These are phyloP conservation scores for Enteromius afrohamiltoni DNA, from an alignment of 2,797 vertebrate species.

Conservation along the genomic window DNA sequence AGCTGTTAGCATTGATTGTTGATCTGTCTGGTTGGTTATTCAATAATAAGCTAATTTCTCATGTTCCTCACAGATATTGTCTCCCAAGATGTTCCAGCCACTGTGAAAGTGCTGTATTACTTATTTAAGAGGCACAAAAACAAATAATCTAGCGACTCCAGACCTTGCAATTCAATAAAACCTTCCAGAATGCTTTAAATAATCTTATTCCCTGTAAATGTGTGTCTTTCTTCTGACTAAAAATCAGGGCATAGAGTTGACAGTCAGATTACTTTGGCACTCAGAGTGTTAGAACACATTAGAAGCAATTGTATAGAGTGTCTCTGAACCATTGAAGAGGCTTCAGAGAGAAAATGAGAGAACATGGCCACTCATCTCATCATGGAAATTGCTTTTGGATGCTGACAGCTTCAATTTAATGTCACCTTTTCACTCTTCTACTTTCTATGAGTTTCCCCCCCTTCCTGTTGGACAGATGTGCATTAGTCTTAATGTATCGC, in stretches of 20 bases:
- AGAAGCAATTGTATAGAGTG: conserved; percentile 25
- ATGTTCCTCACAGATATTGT: conserved; percentile 83
- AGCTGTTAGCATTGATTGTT: no score
- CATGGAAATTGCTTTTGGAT: conserved; percentile 33
- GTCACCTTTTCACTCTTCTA: conserved; percentile 27
- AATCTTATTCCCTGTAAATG: conserved; percentile 21
- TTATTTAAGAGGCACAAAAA: conserved; percentile 85
- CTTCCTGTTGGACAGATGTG: neutral
- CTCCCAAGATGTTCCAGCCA: conserved; percentile 80
- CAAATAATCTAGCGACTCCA: conserved; percentile 35
- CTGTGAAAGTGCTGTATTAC: conserved; percentile 84
- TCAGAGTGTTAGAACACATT: conserved; percentile 22
- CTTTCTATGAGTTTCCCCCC: neutral
- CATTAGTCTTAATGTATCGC: neutral
- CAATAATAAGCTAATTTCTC: conserved; percentile 27
- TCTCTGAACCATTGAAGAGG: conserved; percentile 24
- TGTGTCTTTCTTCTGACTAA: neutral
- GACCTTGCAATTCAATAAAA: neutral
- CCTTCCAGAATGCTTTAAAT: conserved; percentile 8
- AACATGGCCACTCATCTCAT: conserved; percentile 11
- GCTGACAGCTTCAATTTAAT: conserved; percentile 39
- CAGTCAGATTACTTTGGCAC: conserved; percentile 8
- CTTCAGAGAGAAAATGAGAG: conserved; percentile 5
- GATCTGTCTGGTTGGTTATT: neutral
- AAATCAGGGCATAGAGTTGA: conserved; percentile 3